Base-by-base conservation (phyloP, 2,797 vertebrate species). In the Acanthopagrus latus region DNA sequence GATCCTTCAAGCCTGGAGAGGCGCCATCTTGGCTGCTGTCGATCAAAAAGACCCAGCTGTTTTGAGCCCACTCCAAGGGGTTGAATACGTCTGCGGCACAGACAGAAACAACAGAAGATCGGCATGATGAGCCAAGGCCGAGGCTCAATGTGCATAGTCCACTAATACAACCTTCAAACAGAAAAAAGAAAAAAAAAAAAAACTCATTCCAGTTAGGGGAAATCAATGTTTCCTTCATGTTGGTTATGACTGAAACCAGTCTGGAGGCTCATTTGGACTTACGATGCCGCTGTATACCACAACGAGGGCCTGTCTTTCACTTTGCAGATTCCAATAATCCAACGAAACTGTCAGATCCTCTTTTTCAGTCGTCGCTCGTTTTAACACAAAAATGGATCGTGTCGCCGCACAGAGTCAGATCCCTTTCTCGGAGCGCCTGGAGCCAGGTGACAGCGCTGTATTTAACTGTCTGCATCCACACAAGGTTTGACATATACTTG, bases 1-100 rank as follows among this genome's bases (percentile, higher is more conserved):
- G 51, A 70, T 78, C 65, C 73, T 69, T 75, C 64, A 68, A 72
- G 64, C 80, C 82, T 77, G 65, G 25, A 70, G 63, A 85, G 72
- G 64, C 18, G 64, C 77, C 78, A 78, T 76, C 72, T 77, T 18
- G 80, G 76, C 74, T 88, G 44, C 78, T 54, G 33, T 77, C 78
- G 71, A 54, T 88, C 82, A 78, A 72, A 83, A 82, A 73, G 81
- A 84, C 71, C 69, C 82, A 82, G 88, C 84, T 80, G 84, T 88
- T 86, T 81, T 81, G 71, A 90, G 85, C 67, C 85, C 60, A 55
- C 78, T 87, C 82, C 41, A 57, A 20, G 44, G 83, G 81, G 83
- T 82, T 78, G 74, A 89, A 78, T 51, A 54, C 1, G 11, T 81
- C 84, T 74, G 76, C 78, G 62, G 80, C 81, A 80, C 56, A 18